Base-by-base conservation (phyloP, 1,140 invertebrate species). In the Cherax destructor region DNA sequence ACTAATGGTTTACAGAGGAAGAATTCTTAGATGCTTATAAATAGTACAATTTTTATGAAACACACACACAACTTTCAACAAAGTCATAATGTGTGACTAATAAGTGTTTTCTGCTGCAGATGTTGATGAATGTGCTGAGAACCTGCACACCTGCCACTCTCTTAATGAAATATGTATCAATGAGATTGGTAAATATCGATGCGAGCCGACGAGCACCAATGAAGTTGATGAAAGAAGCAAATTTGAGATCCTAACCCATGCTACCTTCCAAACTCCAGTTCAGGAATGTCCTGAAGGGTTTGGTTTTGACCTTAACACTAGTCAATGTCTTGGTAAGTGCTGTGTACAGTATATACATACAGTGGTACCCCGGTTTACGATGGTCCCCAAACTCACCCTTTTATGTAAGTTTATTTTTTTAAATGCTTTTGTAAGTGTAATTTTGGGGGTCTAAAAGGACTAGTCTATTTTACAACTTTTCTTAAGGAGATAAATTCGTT, bases 141-240 rank as follows among this genome's bases (percentile, higher is more conserved):
- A 59, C 24, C 79, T 89, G 11, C 86, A 91, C 61, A 56, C 74
- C n/a, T 92, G 90, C 61, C 77, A 90, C 24, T 52, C 83, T 21
- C 83, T 59, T 18, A 88, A n/a, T 2, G 92, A 93, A 74, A 72
- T 93, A 24, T 93, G 93, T 72, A 84, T 93, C 6, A 93, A 95
- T 86, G 93, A 93, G 30, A 93, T 93, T 69, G 94, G 94, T 21
- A 93, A 93, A 50, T 94, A 93, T 93, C 92, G 91, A 16, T 94
- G 94, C 88, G 78, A 93, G 56, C 74, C 56, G 72, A 50, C 49
- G n/a, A 76, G 84, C 49, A 72, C 52, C 24, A 84, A 85, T 87
- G 86, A 92, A 65, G 92, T 88, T 30, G 74, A 79, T 56, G 77
- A 78, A 50, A 52, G 74, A 16, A 89, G 49, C 41, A 24, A 24